These are phyloP conservation scores for Dolomedes plantarius DNA, from an alignment of 2,888 invertebrate genomes.

Conservation along the genomic window DNA sequence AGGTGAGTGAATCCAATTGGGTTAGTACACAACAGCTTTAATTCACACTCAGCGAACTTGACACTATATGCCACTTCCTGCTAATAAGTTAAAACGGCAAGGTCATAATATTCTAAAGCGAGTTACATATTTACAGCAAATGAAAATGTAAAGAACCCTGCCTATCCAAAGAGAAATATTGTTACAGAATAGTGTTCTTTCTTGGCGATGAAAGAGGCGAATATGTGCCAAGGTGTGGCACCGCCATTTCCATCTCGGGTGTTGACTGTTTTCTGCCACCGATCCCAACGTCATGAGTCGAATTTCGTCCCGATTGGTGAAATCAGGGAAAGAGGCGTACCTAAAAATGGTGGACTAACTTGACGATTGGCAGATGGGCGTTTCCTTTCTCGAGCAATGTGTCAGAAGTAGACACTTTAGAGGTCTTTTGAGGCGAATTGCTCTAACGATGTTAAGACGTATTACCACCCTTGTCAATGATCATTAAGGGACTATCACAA, in stretches of 20 bases:
- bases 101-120: too few relatives aligned
- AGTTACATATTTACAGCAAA: too few relatives aligned
- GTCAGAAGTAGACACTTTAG: slow-evolving; percentile 61
- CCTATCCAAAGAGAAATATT: too few relatives aligned
- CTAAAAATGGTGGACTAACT: slow-evolving; percentile 15
- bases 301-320: slow-evolving; percentile 33
- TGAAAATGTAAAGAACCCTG: too few relatives aligned
- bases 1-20: too few relatives aligned
- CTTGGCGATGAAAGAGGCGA: slow-evolving; percentile 12
- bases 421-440: slow-evolving; percentile 64
- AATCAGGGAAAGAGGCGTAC: slow-evolving; percentile 39
- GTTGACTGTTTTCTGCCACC: slow-evolving; percentile 18
- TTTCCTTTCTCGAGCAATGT: slow-evolving; percentile 47
- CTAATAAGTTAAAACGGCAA: too few relatives aligned
- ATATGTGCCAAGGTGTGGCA: not conserved
- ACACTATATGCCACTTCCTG: too few relatives aligned
- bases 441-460: slow-evolving; percentile 63
- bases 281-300: not conserved
- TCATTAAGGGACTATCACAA: slow-evolving; percentile 10
- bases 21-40: too few relatives aligned
- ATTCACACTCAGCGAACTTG: too few relatives aligned
- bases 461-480: slow-evolving; percentile 64
- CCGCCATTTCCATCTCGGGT: not conserved
- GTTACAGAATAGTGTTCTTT: too few relatives aligned
- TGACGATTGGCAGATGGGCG: slow-evolving; percentile 60